Percentiles rank a stretch among this genome's conserved stretches.
These are phyloP conservation scores for Condylura cristata DNA, from an alignment of 2,113 vertebrate genomes.

Conservation along the genomic window DNA sequence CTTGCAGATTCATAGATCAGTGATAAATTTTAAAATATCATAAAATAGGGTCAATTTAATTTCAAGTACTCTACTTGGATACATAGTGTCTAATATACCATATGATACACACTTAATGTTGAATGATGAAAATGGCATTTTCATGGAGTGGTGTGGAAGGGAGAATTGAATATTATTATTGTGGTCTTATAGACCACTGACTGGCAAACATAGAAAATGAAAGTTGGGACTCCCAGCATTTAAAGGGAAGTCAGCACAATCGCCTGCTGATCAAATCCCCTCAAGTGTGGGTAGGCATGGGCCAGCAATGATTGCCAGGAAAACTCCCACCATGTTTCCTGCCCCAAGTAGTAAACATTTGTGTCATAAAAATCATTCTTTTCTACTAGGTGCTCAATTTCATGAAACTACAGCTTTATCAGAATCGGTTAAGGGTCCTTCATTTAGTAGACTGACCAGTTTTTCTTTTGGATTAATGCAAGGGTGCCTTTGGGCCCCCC, in stretches of 20 bases:
- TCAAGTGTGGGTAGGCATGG: not conserved
- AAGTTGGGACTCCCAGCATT: not conserved
- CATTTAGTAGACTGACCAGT: not conserved
- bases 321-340: not conserved
- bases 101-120: not conserved
- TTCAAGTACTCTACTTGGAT: not conserved
- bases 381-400: not conserved
- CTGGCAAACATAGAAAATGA: not conserved
- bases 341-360: not conserved
- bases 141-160: not conserved
- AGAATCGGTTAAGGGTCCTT: not conserved
- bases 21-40: slow-evolving; percentile 45
- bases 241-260: not conserved
- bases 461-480: not conserved
- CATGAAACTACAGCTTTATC: not conserved
- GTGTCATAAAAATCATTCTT: not conserved
- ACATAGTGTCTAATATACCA: not conserved
- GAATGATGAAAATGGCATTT: slow-evolving; percentile 44
- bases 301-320: not conserved
- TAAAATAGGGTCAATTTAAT: slow-evolving; percentile 35
- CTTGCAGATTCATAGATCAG: not conserved
- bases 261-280: not conserved
- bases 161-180: not conserved
- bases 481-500: not conserved
- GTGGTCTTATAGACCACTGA: not conserved